These are phyloP conservation scores for Caenorhabditis wallacei DNA, from an alignment of 2,888 invertebrate genomes.

Conservation along the genomic window DNA sequence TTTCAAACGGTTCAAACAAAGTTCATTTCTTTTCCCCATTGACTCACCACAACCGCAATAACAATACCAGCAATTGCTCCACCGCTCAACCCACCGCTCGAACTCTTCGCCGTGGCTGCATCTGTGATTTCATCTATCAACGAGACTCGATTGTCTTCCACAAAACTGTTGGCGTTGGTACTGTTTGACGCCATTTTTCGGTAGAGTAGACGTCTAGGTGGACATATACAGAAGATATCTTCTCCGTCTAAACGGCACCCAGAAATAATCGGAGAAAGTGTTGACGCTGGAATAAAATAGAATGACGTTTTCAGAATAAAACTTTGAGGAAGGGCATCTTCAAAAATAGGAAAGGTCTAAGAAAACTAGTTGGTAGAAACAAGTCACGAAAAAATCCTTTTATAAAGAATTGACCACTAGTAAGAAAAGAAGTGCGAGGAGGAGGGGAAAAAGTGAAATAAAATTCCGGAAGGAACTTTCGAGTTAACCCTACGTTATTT, in stretches of 20 bases:
- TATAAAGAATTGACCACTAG: constrained; percentile 17
- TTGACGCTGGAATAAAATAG: constrained; percentile 67
- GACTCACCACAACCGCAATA: constrained; percentile 77
- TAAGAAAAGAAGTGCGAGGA: not conserved
- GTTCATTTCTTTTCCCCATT: too few relatives aligned
- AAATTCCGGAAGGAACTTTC: constrained; percentile 6
- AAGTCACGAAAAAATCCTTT: constrained; percentile 11
- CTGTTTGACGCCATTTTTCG: constrained; percentile 61
- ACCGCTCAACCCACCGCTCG: constrained; percentile 65
- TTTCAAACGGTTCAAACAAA: constrained; percentile 1
- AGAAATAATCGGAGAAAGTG: constrained; percentile 71
- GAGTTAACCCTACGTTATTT: constrained; percentile 49
- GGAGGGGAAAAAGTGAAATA: not conserved
- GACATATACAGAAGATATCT: constrained; percentile 73
- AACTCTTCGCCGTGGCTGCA: not conserved
- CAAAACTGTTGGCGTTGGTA: constrained; percentile 24
- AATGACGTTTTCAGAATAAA: constrained; percentile 1
- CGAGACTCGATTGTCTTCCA: constrained; percentile 7
- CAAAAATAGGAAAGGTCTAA: constrained; percentile 2
- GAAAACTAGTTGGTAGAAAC: constrained; percentile 14
- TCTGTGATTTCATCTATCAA: constrained; percentile 15
- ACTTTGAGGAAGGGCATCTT: constrained; percentile 8
- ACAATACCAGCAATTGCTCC: constrained; percentile 80
- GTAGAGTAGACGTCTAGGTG: constrained; percentile 40
- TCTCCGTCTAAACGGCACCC: constrained; percentile 71